These are phyloP conservation scores for Hanleya hanleyi DNA, from an alignment of 2,888 invertebrate genomes.

Conservation along the genomic window DNA sequence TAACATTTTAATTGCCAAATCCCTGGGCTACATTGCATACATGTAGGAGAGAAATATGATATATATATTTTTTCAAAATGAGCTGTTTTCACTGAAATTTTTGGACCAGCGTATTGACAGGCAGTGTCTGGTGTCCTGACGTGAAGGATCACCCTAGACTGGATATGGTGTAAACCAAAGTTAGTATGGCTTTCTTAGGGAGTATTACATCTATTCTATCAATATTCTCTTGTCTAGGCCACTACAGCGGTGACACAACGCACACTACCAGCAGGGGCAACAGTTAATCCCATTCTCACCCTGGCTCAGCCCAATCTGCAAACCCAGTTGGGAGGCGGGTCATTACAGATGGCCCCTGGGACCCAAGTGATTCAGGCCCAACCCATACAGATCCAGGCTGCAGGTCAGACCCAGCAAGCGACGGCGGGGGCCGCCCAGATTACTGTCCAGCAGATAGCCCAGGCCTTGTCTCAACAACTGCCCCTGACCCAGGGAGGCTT, in stretches of 20 bases:
- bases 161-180: too few relatives aligned
- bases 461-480: conserved; percentile 12
- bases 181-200: too few relatives aligned
- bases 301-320: background rate
- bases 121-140: too few relatives aligned
- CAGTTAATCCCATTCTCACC: background rate
- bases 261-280: background rate
- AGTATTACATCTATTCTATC: too few relatives aligned
- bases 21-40: too few relatives aligned
- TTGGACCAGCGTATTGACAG: too few relatives aligned
- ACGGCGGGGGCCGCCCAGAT: too few relatives aligned
- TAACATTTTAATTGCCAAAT: too few relatives aligned
- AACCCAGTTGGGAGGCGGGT: background rate
- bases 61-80: too few relatives aligned
- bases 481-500: conserved; percentile 5
- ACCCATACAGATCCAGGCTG: conserved; percentile 8
- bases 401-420: background rate
- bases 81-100: too few relatives aligned
- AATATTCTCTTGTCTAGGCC: background rate
- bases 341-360: background rate
- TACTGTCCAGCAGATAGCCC: background rate
- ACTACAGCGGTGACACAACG: background rate
- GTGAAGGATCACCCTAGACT: too few relatives aligned
- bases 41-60: too few relatives aligned
- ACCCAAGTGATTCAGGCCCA: background rate